Conservation (phyloP, 1,140 invertebrate species). For the Plectrocnemia conspersa region DNA sequence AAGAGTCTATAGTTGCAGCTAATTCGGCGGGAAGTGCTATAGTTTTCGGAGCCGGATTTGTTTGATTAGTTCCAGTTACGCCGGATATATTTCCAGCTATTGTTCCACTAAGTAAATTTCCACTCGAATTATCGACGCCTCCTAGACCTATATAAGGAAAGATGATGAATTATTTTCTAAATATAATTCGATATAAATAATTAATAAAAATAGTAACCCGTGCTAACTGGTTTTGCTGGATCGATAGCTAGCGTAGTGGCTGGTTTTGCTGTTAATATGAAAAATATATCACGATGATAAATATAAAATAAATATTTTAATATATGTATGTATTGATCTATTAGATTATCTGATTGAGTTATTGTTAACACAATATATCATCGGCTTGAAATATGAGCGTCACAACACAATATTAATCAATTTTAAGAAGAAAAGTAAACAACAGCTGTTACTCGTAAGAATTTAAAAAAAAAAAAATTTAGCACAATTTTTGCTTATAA, state of each 20-base stretch:
- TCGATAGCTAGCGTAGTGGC: neutral
- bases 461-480: neutral
- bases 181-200: constrained; percentile 4
- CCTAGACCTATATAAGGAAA: constrained; percentile 26
- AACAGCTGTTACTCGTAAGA: neutral
- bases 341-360: neutral
- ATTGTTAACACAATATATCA: neutral
- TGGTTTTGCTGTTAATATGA: constrained; percentile 16
- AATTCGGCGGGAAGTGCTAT: constrained; percentile 67
- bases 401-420: too few relatives aligned
- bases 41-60: constrained; percentile 38
- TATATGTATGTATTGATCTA: neutral
- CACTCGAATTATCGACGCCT: constrained; percentile 17
- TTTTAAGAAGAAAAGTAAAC: neutral
- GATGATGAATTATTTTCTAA: constrained; percentile 1
- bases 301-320: neutral
- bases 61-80: constrained; percentile 10
- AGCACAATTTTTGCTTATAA: too few relatives aligned
- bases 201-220: constrained; percentile 5
- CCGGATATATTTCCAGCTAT: neutral
- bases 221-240: constrained; percentile 2
- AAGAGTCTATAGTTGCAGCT: constrained; percentile 51
- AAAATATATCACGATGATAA: constrained; percentile 9
- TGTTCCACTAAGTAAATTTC: neutral
- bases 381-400: neutral